phyloP scores from a whole-genome alignment of 1,140 invertebrate species.

The Oncopeltus fasciatus region DNA sequence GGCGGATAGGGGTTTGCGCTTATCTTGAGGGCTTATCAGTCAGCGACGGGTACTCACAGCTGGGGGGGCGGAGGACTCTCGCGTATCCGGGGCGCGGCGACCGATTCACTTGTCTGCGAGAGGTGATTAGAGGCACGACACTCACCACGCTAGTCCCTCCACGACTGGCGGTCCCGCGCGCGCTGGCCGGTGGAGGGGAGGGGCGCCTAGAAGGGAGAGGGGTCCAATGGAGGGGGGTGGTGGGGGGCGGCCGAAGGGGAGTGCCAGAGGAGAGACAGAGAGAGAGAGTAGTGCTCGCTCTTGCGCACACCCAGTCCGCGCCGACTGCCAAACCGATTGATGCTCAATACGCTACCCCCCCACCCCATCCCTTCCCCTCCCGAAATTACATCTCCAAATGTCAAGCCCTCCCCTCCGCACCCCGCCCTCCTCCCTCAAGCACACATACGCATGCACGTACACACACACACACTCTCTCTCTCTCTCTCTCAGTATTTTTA shows the following conservation, averaged over 20 bases:
- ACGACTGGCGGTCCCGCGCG: conserved; percentile 9
- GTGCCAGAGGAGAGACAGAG: background rate
- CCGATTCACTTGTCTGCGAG: no score
- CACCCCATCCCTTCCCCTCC: conserved; percentile 3
- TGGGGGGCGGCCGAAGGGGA: no score
- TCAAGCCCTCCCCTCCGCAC: background rate
- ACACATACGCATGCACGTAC: no score
- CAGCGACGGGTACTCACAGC: background rate
- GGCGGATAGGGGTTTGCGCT: no score
- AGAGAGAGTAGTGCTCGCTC: conserved; percentile 4
- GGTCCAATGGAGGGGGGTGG: background rate
- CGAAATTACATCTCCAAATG: conserved; percentile 1
- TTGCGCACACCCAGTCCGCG: conserved; percentile 15
- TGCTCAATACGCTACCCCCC: conserved; percentile 16
- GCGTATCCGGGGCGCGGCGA: no score
- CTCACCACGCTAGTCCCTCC: background rate
- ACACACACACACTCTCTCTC: no score
- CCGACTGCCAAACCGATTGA: conserved; percentile 18
- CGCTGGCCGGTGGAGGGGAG: background rate
- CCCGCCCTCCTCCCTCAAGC: background rate
- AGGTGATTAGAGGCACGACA: background rate
- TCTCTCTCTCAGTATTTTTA: conserved; percentile 5
- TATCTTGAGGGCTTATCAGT: background rate
- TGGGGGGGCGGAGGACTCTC: no score
- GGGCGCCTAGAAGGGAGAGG: background rate